Evolutionary conservation across 2,797 vertebrate species (phyloP), one percentile per base, ranked within the genome.

Genomic region (Smutsia gigantea): DNA sequence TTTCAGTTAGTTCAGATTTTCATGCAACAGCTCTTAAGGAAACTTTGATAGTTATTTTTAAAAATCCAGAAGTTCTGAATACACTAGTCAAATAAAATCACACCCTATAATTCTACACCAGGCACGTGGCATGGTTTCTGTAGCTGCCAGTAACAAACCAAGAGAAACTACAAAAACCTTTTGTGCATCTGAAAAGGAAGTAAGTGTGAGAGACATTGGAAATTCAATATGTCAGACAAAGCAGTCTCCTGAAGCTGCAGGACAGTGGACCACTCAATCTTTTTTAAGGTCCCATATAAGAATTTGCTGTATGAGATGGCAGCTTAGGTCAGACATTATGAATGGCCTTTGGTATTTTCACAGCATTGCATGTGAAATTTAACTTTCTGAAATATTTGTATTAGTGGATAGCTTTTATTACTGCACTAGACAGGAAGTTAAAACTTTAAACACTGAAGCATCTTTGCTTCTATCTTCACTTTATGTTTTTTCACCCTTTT

Each of bases 291-390:
- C 75, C 79, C 82, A 34, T 89, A 87, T 79, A 79, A 90, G 90
- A 79, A 79, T 86, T 92, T 83, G 72, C 95, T 84, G 2, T 72
- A 57, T 51, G 93, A 91, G 57, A 96, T 66, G 87, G 92, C 87
- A 55, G 74, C 92, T 53, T 61, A 82, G 95, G 95, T 95, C 96
- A 97, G 96, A 97, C 97, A 0, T 97, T 88, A 96, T 95, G 96
- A 88, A 96, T 91, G 95, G 90, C 85, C 94, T 95, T 93, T 97
- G 96, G 97, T 94, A 98, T 97, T 96, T 97, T 86, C 75, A 78
- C 13, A 77, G 72, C 87, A 42, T 18, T 90, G 63, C 51, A 7
- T 88, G 90, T 93, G 88, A 96, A 92, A 77, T 91, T 55, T 42
- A 17, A 19, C 51, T 79, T 93, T 95, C 92, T 29, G 53, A 78